Evolutionary conservation across 2,888 invertebrate species (phyloP).

Genomic region (Nomada ruficornis): DNA sequence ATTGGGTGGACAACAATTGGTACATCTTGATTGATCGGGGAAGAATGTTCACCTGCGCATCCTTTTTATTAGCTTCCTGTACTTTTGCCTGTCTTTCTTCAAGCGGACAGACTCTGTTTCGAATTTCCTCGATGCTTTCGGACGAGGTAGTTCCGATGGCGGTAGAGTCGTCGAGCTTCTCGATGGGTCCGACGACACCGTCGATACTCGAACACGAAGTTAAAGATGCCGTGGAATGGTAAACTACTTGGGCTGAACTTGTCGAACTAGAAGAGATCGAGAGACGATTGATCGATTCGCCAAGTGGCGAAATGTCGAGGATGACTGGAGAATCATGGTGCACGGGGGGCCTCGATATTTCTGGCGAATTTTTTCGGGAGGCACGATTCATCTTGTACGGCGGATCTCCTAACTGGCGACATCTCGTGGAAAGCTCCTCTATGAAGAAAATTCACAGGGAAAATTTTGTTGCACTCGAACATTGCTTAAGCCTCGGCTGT

Average conservation of each 20-base stretch:
- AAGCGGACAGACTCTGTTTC: not conserved
- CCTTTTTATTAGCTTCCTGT: not conserved
- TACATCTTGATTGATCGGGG: slow-evolving; percentile 75
- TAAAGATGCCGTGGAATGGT: not conserved
- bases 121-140: not conserved
- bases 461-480: not conserved
- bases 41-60: slow-evolving; percentile 1
- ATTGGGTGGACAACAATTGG: slow-evolving; percentile 76
- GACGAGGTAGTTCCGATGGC: not conserved
- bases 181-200: not conserved
- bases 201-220: not conserved
- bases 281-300: slow-evolving; percentile 18
- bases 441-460: not conserved
- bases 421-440: slow-evolving; percentile 42
- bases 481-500: too few relatives aligned
- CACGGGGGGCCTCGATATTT: not conserved
- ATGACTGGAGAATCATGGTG: slow-evolving; percentile 2
- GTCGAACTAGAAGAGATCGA: slow-evolving; percentile 15
- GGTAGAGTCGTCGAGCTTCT: not conserved
- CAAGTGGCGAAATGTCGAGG: slow-evolving; percentile 1
- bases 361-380: not conserved
- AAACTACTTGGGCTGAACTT: not conserved
- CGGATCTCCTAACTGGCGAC: slow-evolving; percentile 1
- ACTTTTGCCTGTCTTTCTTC: not conserved
- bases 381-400: not conserved